phyloP scores from a whole-genome alignment of 2,113 vertebrate species.

The Toxotes chatareus region DNA sequence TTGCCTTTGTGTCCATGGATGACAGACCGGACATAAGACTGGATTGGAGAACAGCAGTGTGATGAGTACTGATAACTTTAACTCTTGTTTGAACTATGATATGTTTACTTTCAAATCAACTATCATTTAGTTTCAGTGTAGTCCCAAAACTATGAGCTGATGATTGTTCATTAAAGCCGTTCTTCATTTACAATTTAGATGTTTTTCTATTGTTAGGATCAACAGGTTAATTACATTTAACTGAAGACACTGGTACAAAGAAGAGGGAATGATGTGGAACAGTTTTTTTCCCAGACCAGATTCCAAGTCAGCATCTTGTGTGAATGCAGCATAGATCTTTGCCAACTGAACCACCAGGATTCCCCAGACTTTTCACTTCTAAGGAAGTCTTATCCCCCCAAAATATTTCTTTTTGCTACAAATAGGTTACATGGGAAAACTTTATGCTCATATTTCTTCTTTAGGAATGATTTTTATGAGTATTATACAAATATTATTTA shows the following conservation, averaged over 20 bases:
- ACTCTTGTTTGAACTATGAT: background rate
- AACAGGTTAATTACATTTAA: background rate
- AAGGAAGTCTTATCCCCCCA: no score
- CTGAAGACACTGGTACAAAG: background rate
- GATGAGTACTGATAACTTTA: background rate
- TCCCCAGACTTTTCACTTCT: no score
- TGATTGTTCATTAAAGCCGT: background rate
- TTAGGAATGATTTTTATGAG: no score
- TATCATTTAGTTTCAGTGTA: background rate
- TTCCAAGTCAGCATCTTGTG: background rate
- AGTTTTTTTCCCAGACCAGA: background rate
- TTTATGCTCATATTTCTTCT: no score
- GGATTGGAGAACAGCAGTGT: slow-evolving; percentile 2
- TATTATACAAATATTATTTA: no score
- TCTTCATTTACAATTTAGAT: background rate
- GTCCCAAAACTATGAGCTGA: background rate
- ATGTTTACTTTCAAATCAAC: background rate
- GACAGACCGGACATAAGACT: slow-evolving; percentile 93
- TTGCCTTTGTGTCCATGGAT: slow-evolving; percentile 90
- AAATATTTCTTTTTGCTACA: no score
- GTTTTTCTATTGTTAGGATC: background rate
- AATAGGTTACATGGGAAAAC: no score
- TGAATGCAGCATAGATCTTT: background rate
- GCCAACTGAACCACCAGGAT: no score
- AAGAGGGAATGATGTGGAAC: background rate